Conservation (phyloP, 2,797 vertebrate species). For the Valencia hispanica region DNA sequence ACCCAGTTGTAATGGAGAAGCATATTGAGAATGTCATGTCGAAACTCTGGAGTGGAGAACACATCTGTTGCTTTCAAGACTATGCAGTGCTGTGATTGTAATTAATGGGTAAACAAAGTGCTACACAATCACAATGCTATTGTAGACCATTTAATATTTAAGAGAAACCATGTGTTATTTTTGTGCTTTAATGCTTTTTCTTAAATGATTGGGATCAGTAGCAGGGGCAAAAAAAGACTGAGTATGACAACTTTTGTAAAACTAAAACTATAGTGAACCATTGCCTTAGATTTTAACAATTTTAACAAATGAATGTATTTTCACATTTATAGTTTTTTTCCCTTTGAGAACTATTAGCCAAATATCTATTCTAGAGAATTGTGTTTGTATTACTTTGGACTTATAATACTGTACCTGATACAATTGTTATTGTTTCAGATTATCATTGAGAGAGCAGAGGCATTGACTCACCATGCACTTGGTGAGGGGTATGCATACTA, state of each 20-base stretch:
- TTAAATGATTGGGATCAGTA: background rate
- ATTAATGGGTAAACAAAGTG: background rate
- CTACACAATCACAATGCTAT: background rate
- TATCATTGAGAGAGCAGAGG: background rate
- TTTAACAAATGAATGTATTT: background rate
- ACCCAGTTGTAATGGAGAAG: background rate
- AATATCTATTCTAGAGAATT: conserved; percentile 1
- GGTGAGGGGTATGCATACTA: background rate
- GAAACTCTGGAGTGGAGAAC: too few species aligned
- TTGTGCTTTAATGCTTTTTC: background rate
- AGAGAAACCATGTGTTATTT: background rate
- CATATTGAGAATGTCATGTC: too few species aligned
- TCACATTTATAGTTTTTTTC: background rate
- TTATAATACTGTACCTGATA: background rate
- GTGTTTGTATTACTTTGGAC: background rate
- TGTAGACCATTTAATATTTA: background rate
- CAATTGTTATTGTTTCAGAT: background rate
- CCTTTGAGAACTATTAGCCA: background rate
- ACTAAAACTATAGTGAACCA: background rate
- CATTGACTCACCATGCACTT: background rate
- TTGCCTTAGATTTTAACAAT: background rate
- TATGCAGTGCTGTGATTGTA: too few species aligned
- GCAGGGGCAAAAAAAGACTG: background rate
- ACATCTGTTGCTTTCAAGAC: background rate
- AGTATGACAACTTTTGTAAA: background rate